Percentiles rank a stretch among this genome's conserved stretches.
Conservation (phyloP, 2,888 invertebrate genomes). For the Sarcophaga rosellei region DNA sequence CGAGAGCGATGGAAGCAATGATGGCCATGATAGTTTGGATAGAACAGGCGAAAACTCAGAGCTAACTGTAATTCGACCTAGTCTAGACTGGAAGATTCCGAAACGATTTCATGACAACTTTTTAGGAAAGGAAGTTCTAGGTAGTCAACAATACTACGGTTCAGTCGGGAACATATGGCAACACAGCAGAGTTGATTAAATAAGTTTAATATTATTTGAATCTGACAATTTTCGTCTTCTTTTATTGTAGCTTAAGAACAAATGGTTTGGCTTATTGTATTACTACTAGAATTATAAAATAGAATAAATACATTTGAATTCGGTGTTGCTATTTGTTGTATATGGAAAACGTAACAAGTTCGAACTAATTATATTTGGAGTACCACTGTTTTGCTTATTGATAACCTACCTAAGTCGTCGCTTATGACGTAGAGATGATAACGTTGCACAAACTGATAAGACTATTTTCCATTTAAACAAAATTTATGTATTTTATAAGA, state of each 20-base stretch:
- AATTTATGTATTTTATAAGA: background rate
- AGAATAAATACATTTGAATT: too few relatives aligned
- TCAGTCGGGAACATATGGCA: too few relatives aligned
- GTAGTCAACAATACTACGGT: too few relatives aligned
- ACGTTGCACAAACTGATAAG: background rate
- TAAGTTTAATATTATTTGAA: too few relatives aligned
- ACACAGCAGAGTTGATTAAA: too few relatives aligned
- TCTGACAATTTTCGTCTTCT: too few relatives aligned
- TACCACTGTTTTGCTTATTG: background rate
- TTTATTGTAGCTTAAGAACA: too few relatives aligned
- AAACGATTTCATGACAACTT: slow-evolving; percentile 33
- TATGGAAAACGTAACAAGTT: background rate
- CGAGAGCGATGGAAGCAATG: too few relatives aligned
- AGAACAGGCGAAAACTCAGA: background rate
- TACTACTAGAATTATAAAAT: too few relatives aligned
- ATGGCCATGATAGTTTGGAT: background rate
- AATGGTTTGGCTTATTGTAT: too few relatives aligned
- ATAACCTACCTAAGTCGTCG: background rate
- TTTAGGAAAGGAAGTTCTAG: slow-evolving; percentile 1
- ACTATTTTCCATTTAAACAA: background rate
- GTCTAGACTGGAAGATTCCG: background rate
- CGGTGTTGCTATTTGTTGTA: too few relatives aligned
- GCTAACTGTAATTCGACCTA: background rate
- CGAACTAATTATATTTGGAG: background rate
- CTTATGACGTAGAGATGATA: slow-evolving; percentile 17